Conservation (phyloP, 2,797 vertebrate genomes). For the Gymnopithys bicolor region DNA sequence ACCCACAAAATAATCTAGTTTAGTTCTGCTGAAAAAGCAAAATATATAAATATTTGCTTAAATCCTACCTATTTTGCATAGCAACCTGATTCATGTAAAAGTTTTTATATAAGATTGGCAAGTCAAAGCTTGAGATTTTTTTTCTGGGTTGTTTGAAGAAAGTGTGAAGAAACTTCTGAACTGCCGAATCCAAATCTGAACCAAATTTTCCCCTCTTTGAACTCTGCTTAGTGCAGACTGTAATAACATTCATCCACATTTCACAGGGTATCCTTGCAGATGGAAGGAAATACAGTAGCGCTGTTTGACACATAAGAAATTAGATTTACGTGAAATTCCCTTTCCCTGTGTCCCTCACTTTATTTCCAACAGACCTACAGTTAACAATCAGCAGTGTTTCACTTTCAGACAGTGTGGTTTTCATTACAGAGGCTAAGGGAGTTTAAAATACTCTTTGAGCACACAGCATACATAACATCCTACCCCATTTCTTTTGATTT, state of each 20-base stretch:
- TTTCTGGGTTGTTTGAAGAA: constrained; percentile 37
- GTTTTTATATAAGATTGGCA: constrained; percentile 26
- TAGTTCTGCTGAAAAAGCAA: constrained; percentile 50
- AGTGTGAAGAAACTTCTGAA: constrained; percentile 62
- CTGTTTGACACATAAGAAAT: constrained; percentile 74
- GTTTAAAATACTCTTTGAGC: constrained; percentile 33
- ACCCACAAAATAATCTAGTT: constrained; percentile 36
- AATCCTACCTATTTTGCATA: constrained; percentile 51
- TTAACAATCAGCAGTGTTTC: constrained; percentile 62
- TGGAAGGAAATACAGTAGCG: constrained; percentile 62
- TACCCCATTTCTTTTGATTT: constrained; percentile 52
- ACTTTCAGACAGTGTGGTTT: constrained; percentile 63
- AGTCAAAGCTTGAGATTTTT: neutral
- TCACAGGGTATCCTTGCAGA: constrained; percentile 53
- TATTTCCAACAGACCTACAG: constrained; percentile 67
- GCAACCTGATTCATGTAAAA: neutral
- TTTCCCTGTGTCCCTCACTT: constrained; percentile 55
- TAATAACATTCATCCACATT: constrained; percentile 66
- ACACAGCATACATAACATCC: constrained; percentile 29
- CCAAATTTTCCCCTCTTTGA: constrained; percentile 58
- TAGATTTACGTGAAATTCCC: constrained; percentile 70
- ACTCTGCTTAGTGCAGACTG: constrained; percentile 57
- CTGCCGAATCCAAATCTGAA: constrained; percentile 61
- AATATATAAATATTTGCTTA: constrained; percentile 41
- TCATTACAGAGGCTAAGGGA: constrained; percentile 65